Base-by-base conservation (phyloP, 2,113 vertebrate species). In the Ochotona princeps region DNA sequence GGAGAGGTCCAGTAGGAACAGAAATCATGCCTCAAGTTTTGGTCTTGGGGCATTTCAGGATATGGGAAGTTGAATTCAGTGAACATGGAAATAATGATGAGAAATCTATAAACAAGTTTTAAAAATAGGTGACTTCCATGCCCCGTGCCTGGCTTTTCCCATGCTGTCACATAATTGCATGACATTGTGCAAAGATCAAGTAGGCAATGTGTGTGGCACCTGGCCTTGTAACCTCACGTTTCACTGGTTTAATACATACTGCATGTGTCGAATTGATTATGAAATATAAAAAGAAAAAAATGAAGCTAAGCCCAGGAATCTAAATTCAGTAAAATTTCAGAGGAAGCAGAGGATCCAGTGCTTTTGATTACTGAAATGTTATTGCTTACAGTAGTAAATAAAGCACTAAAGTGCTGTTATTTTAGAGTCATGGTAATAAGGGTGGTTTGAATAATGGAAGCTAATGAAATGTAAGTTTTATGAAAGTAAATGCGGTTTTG, bases 91-190 rank as follows among this genome's bases (percentile, higher is more conserved):
- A 97, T 97, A 96, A 95, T 96, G 95, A 93, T 94, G 91, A 96
- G 95, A 97, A 96, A 97, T 93, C 87, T 87, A 97, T 96, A 96
- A 98, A 97, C 96, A 97, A 96, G 87, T 63, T 95, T 96, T 98
- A 97, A 98, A 98, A 98, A 97, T 97, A 98, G 87, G 95, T 96
- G 94, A 86, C 81, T 97, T 96, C 69, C n/a, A 94, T 96, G 76
- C 93, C 96, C 93, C 35, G 25, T 89, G 95, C 95, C 85, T 92
- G 73, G 7, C 93, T 97, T 98, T 98, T 97, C 97, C 97, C 96
- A 97, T 97, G 73, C 90, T 97, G 95, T 96, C 92, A 89, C 78
- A 54, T 90, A 93, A 87, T 97, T 85, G 73, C 51, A 82, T 65
- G 63, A 35, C 20, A 30, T 75, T 12, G 21, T 32, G 67, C 28